Conservation (phyloP, 2,888 invertebrate species). For the Congeria kusceri region DNA sequence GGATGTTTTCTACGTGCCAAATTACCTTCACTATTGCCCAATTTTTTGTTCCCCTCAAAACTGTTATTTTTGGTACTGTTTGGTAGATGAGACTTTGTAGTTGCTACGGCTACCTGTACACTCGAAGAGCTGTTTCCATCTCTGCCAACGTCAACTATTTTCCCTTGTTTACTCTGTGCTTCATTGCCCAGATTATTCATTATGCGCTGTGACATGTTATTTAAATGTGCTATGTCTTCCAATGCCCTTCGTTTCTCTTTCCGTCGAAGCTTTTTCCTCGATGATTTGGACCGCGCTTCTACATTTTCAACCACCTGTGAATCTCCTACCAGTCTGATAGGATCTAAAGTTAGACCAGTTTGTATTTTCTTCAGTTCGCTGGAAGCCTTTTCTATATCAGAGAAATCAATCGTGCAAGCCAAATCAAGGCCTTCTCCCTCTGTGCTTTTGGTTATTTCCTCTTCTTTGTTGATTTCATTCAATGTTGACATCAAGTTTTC, state of each 20-base stretch:
- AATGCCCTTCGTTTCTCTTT: slow-evolving; percentile 32
- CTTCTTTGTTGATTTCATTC: slow-evolving; percentile 37
- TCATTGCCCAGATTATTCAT: too few species aligned
- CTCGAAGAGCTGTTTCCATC: too few species aligned
- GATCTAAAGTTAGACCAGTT: slow-evolving; percentile 15
- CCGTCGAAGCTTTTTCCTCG: slow-evolving; percentile 35
- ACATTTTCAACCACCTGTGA: slow-evolving; percentile 16
- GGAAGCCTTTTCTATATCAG: slow-evolving; percentile 36
- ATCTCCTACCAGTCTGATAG: slow-evolving; percentile 35
- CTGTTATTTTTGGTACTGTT: too few species aligned
- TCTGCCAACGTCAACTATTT: too few species aligned
- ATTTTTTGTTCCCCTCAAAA: too few species aligned
- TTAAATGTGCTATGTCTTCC: slow-evolving; percentile 17
- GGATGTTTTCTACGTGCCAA: too few species aligned
- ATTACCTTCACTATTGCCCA: too few species aligned
- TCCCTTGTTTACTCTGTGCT: too few species aligned
- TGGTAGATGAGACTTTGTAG: too few species aligned
- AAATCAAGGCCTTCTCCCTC: background rate
- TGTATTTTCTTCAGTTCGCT: slow-evolving; percentile 25
- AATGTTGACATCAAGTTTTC: slow-evolving; percentile 37
- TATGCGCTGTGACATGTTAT: slow-evolving; percentile 13
- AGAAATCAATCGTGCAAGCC: slow-evolving; percentile 34
- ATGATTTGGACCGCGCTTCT: slow-evolving; percentile 30
- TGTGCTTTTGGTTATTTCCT: background rate
- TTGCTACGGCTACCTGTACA: too few species aligned